Base-by-base conservation (phyloP, 1,140 invertebrate genomes). In the Apis laboriosa region DNA sequence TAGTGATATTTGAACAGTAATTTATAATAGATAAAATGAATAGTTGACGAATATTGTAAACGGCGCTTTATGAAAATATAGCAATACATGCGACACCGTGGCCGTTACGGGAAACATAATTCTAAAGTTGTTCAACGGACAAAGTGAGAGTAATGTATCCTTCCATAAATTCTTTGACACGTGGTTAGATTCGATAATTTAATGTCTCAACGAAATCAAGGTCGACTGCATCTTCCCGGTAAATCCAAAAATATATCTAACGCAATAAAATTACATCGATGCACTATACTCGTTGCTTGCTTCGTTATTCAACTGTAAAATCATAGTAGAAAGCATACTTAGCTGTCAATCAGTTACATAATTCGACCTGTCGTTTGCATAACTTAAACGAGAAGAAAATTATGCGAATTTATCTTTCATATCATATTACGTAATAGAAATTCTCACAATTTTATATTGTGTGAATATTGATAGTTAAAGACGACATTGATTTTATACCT, bases 231-330 rank as follows among this genome's bases (percentile, higher is more conserved):
- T 19, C 19, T 61, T 28, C 58, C 73, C 19, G 11, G 17, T 17
- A 58, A 13, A 51, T 61, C 73, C 73, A 76, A 76, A 76, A 63
- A 76, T 76, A 51, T 63, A 76, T 76, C 43, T 63, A 76, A 64
- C 74, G n/a, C 43, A 49, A 63, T 60, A 55, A 73, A 58, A 73
- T 73, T 63, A 64, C 43, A 49, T 21, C 13, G 58, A 13, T 53
- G 73, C 43, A 13, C 43, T 73, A 28, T 51, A n/a, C 43, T n/a
- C 9, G 58, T 12, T n/a, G 2, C 12, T 58, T 28, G 19, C 11
- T 34, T 43, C 55, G 11, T 11, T 12, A 43, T 21, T n/a, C 55
- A 7, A 24, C 21, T 49, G 21, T 0, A 19, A 34, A 67, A 67
- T 53, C 53, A 21, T 43, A 28, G 19, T 77, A 17, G 63, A 55